Evolutionary conservation across 2,888 invertebrate genomes (phyloP).

Genomic region (Cryptophagus acutangulus): DNA sequence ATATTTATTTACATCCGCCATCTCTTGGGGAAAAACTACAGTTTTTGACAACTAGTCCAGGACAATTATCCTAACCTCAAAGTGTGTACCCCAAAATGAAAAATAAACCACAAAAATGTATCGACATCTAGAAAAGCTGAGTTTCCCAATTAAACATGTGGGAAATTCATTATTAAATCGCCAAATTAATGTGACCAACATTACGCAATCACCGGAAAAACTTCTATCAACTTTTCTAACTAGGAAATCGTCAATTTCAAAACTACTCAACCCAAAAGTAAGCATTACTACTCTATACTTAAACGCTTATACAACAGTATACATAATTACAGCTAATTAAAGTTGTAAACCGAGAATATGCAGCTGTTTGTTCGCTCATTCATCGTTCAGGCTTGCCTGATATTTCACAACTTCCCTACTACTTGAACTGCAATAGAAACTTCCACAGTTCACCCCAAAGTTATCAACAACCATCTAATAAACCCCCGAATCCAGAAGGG

Average conservation of each 20-base stretch:
- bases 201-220: no score
- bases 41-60: background rate
- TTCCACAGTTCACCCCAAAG: conserved; percentile 33
- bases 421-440: conserved; percentile 28
- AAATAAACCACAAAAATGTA: conserved; percentile 20
- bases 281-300: background rate
- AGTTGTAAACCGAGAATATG: conserved; percentile 51
- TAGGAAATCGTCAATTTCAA: background rate
- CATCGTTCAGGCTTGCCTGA: conserved; percentile 51
- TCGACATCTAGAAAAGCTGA: conserved; percentile 12
- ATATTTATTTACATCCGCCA: no score
- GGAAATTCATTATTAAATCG: no score
- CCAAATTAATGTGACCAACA: no score
- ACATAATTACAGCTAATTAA: conserved; percentile 19
- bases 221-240: background rate
- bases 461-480: conserved; percentile 26
- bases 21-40: no score
- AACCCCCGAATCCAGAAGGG: conserved; percentile 19
- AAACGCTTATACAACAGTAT: background rate
- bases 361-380: conserved; percentile 53
- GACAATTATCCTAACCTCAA: conserved; percentile 12
- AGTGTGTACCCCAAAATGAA: conserved; percentile 9
- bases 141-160: conserved; percentile 6
- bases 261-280: conserved; percentile 7
- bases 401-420: conserved; percentile 36